A percentile compares a stretch with the other conserved stretches of the same genome.
These are phyloP conservation scores for Uropsilus gracilis DNA, from an alignment of 2,113 vertebrate species.

Conservation along the genomic window DNA sequence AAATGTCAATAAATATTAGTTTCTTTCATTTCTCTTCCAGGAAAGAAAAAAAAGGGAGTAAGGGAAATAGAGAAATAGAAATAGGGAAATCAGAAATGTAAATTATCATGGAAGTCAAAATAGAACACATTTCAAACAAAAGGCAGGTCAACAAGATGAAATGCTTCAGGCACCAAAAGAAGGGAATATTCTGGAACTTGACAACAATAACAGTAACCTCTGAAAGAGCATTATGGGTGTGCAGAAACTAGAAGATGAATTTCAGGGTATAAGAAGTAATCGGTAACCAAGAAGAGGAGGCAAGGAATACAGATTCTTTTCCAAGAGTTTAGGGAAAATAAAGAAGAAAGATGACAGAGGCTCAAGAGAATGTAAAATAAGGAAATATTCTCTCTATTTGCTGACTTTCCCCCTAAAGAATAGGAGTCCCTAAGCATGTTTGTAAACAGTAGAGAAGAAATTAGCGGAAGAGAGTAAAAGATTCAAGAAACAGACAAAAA, in stretches of 20 bases:
- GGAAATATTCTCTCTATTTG: background rate
- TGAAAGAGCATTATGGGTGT: background rate
- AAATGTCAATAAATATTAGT: constrained; percentile 10
- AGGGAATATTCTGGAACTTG: background rate
- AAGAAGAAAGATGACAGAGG: background rate
- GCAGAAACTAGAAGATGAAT: background rate
- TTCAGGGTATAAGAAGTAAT: background rate
- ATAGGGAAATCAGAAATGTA: background rate
- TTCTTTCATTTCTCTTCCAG: background rate
- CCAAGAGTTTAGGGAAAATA: background rate
- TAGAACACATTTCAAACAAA: background rate
- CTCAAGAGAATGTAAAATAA: background rate
- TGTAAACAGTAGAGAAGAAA: constrained; percentile 58
- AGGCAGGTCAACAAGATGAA: background rate
- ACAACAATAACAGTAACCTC: background rate
- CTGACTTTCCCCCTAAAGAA: background rate
- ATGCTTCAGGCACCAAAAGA: background rate
- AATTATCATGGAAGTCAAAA: background rate
- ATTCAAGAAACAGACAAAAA: background rate
- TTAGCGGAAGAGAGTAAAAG: background rate
- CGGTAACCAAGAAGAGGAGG: background rate
- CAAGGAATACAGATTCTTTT: background rate
- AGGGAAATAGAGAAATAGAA: background rate
- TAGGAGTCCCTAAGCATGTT: constrained; percentile 1
- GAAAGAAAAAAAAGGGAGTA: background rate